These are phyloP conservation scores for Electrona antarctica DNA, from an alignment of 2,113 vertebrate species.

Conservation along the genomic window DNA sequence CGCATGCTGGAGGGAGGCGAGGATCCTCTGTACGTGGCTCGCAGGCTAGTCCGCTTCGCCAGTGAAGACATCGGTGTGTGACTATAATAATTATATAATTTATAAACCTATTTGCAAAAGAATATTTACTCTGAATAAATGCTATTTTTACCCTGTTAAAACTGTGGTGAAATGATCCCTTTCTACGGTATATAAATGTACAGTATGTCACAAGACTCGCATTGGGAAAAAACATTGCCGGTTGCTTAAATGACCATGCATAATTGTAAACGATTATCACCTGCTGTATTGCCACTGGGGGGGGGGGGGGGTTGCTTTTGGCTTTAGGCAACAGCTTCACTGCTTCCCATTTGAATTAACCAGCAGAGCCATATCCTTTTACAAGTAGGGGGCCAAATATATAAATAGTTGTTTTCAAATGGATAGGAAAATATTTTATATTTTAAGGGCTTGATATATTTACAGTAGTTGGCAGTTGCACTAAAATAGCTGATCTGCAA, in stretches of 20 bases:
- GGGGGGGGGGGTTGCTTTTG: too few relatives aligned
- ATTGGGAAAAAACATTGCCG: neutral
- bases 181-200: neutral
- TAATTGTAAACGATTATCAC: too few relatives aligned
- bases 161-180: neutral
- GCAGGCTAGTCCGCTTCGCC: slow-evolving; percentile 93
- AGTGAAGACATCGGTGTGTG: slow-evolving; percentile 95
- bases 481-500: too few relatives aligned
- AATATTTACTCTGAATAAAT: neutral
- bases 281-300: too few relatives aligned
- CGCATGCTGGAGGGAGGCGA: slow-evolving; percentile 98
- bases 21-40: slow-evolving; percentile 92
- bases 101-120: too few relatives aligned
- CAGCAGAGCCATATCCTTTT: too few relatives aligned
- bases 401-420: neutral
- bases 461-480: neutral
- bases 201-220: neutral
- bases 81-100: neutral
- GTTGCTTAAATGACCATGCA: neutral
- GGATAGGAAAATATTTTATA: neutral
- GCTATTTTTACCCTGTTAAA: neutral
- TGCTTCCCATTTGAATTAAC: too few relatives aligned
- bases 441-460: too few relatives aligned
- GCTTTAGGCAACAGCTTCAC: too few relatives aligned
- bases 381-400: too few relatives aligned